Percentiles rank a stretch among this genome's conserved stretches.
Evolutionary conservation across 2,888 invertebrate genomes (phyloP).

Genomic region (Trypoxylon attenuatum): DNA sequence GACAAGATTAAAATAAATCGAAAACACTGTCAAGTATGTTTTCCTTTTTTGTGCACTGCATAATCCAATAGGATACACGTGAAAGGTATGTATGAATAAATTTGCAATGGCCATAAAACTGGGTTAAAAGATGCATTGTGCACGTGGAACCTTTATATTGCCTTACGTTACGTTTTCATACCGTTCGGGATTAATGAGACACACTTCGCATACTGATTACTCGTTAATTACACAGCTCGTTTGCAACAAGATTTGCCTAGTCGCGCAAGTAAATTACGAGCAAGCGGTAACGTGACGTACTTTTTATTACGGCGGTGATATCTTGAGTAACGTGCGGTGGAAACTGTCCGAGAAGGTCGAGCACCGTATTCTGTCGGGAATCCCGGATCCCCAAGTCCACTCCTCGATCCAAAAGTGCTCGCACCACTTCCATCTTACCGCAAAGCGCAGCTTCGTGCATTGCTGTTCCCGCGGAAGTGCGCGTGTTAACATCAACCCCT

Average conservation of each 20-base stretch:
- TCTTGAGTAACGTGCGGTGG: constrained; percentile 92
- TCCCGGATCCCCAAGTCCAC: constrained; percentile 89
- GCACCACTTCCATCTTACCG: constrained; percentile 92
- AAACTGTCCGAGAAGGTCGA: constrained; percentile 90
- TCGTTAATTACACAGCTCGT: constrained; percentile 30
- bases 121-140: neutral
- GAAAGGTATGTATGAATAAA: too few relatives aligned
- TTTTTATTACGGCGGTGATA: constrained; percentile 89
- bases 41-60: too few relatives aligned
- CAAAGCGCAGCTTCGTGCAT: constrained; percentile 95
- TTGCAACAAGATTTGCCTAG: neutral
- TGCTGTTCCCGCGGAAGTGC: constrained; percentile 91
- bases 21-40: too few relatives aligned
- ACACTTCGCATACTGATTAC: neutral
- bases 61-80: too few relatives aligned
- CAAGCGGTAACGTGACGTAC: constrained; percentile 76
- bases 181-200: neutral
- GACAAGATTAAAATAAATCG: neutral
- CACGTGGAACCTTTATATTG: too few relatives aligned
- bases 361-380: constrained; percentile 87
- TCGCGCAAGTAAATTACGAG: neutral
- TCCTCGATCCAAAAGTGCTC: constrained; percentile 86
- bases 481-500: constrained; percentile 91
- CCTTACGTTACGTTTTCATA: constrained; percentile 1
- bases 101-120: too few relatives aligned